Conservation (phyloP, 2,797 vertebrate genomes). For the Chiroxiphia lanceolata region DNA sequence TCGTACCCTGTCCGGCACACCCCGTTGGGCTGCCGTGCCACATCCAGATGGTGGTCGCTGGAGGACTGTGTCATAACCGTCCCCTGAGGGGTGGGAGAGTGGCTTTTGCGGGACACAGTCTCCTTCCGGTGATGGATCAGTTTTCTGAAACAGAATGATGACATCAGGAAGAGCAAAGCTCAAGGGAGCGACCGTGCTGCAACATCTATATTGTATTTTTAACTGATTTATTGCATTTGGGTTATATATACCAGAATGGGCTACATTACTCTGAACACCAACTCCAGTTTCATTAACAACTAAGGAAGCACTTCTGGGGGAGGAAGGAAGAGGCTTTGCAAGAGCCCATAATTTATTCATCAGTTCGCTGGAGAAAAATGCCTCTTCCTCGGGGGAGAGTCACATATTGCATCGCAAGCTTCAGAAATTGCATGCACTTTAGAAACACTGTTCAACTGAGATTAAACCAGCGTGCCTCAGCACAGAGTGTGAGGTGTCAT, state of each 20-base stretch:
- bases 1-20: slow-evolving; percentile 82
- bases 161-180: neutral
- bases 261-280: neutral
- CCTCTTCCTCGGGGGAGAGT: slow-evolving; percentile 30
- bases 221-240: slow-evolving; percentile 11
- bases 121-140: slow-evolving; percentile 98
- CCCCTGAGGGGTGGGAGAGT: slow-evolving; percentile 77
- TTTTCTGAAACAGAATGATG: slow-evolving; percentile 78
- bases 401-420: slow-evolving; percentile 24
- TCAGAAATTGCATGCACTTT: slow-evolving; percentile 50
- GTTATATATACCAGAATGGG: neutral
- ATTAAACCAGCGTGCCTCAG: neutral
- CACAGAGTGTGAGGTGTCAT: neutral
- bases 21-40: slow-evolving; percentile 86
- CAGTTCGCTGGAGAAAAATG: slow-evolving; percentile 33
- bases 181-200: neutral
- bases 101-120: slow-evolving; percentile 87
- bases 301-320: slow-evolving; percentile 49
- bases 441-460: neutral
- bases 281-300: slow-evolving; percentile 57
- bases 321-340: slow-evolving; percentile 55
- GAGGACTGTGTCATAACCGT: slow-evolving; percentile 83
- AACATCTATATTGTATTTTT: neutral
- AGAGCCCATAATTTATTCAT: slow-evolving; percentile 62
- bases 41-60: slow-evolving; percentile 89